Evolutionary conservation across 2,113 vertebrate species (phyloP).

Genomic region (Puntigrus tetrazona): DNA sequence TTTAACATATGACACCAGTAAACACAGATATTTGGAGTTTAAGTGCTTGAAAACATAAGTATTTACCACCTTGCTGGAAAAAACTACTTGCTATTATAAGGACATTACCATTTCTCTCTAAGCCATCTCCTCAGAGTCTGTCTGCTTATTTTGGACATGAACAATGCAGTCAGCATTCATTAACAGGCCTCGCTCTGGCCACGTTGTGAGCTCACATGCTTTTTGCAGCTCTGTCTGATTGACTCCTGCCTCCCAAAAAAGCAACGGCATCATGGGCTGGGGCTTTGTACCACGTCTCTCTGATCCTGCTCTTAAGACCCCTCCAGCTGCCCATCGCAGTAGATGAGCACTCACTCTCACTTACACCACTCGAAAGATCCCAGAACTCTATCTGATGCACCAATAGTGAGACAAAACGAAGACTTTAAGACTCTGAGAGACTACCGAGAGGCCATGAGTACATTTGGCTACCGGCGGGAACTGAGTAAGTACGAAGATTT

Average conservation of each 20-base stretch:
- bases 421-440: not conserved
- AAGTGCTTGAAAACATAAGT: not conserved
- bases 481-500: slow-evolving; percentile 97
- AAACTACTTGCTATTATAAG: not conserved
- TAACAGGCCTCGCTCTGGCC: slow-evolving; percentile 78
- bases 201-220: slow-evolving; percentile 87
- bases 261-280: slow-evolving; percentile 85
- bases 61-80: not conserved
- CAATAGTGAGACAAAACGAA: slow-evolving; percentile 7
- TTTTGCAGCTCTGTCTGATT: slow-evolving; percentile 88
- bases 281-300: slow-evolving; percentile 78
- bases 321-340: slow-evolving; percentile 75
- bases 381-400: not conserved
- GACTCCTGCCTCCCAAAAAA: slow-evolving; percentile 90
- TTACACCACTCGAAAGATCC: not conserved
- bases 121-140: slow-evolving; percentile 1
- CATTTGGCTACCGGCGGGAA: slow-evolving; percentile 92
- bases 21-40: not conserved
- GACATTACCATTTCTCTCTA: slow-evolving; percentile 14
- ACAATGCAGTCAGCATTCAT: slow-evolving; percentile 63
- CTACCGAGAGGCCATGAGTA: slow-evolving; percentile 80
- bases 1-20: not conserved
- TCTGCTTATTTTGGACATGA: slow-evolving; percentile 85
- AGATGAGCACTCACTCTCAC: slow-evolving; percentile 66
- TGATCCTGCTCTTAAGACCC: slow-evolving; percentile 85